phyloP scores from a whole-genome alignment of 37 sponge, comb jelly and placozoan genomes.

The Diacarnus erythraeanus region DNA sequence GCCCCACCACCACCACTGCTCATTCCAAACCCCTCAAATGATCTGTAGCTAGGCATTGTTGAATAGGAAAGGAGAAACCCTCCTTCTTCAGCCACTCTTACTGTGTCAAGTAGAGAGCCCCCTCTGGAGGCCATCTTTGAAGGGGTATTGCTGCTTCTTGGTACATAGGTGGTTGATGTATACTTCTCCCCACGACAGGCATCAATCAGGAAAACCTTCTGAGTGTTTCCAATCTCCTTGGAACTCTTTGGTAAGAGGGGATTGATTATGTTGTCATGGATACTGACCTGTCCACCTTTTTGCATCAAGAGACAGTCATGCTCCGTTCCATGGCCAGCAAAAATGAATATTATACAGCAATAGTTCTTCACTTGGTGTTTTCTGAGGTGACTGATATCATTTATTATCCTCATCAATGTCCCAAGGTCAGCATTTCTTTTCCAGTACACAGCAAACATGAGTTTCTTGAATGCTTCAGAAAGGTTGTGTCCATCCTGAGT shows the following conservation, averaged over 20 bases:
- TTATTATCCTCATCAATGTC: not conserved
- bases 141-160: not conserved
- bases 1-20: constrained; percentile 11
- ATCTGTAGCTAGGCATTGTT: constrained; percentile 27
- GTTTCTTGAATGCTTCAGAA: not conserved
- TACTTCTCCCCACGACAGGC: constrained; percentile 42
- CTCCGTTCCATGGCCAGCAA: constrained; percentile 34
- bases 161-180: not conserved
- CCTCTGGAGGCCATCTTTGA: not conserved
- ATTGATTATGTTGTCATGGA: constrained; percentile 8
- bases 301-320: constrained; percentile 5
- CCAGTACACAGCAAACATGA: constrained; percentile 3
- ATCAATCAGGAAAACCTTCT: constrained; percentile 60
- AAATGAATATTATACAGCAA: constrained; percentile 25
- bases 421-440: not conserved
- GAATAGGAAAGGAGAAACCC: constrained; percentile 46
- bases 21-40: constrained; percentile 28
- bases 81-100: constrained; percentile 21
- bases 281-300: constrained; percentile 9
- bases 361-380: constrained; percentile 5
- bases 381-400: not conserved
- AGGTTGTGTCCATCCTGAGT: not conserved
- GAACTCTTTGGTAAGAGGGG: not conserved
- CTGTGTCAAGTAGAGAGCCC: not conserved
- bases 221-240: constrained; percentile 3